Evolutionary conservation across 2,888 invertebrate genomes (phyloP).

Genomic region (Thereva nobilitata): DNA sequence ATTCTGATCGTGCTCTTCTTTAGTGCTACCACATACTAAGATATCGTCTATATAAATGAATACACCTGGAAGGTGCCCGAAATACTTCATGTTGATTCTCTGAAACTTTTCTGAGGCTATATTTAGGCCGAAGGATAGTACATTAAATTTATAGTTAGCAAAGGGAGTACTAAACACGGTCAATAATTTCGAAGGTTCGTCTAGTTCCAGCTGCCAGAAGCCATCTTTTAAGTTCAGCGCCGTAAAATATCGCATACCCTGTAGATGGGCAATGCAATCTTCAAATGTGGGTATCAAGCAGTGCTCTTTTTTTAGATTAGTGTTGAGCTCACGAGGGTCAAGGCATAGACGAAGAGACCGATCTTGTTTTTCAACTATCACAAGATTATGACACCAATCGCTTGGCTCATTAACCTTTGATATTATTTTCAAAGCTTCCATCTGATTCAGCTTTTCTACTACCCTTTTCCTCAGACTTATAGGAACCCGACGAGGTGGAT

Average conservation of each 20-base stretch:
- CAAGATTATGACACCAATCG: conserved; percentile 38
- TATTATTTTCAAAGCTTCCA: conserved; percentile 36
- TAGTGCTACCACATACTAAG: conserved; percentile 36
- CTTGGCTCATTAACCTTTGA: conserved; percentile 39
- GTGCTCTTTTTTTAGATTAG: conserved; percentile 42
- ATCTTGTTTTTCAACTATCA: conserved; percentile 46
- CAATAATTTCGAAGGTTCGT: conserved; percentile 49
- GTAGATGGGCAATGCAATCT: conserved; percentile 41
- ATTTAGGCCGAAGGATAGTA: conserved; percentile 45
- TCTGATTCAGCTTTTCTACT: conserved; percentile 33
- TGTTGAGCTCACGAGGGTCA: conserved; percentile 45
- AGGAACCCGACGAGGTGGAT: conserved; percentile 40
- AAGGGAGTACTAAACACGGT: conserved; percentile 44
- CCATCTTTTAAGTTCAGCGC: conserved; percentile 44
- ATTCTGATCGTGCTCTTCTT: conserved; percentile 43
- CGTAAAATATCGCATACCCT: conserved; percentile 43
- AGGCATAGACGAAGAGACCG: conserved; percentile 45
- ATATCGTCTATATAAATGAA: conserved; percentile 50
- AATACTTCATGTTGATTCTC: conserved; percentile 43
- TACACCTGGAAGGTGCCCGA: conserved; percentile 45
- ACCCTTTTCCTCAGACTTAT: conserved; percentile 35
- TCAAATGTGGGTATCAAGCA: conserved; percentile 44
- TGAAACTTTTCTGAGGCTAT: conserved; percentile 46
- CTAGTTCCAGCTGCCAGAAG: conserved; percentile 39
- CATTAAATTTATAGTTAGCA: conserved; percentile 37